Evolutionary conservation across 2,888 invertebrate genomes (phyloP).

Genomic region (Petrolisthes cinctipes): DNA sequence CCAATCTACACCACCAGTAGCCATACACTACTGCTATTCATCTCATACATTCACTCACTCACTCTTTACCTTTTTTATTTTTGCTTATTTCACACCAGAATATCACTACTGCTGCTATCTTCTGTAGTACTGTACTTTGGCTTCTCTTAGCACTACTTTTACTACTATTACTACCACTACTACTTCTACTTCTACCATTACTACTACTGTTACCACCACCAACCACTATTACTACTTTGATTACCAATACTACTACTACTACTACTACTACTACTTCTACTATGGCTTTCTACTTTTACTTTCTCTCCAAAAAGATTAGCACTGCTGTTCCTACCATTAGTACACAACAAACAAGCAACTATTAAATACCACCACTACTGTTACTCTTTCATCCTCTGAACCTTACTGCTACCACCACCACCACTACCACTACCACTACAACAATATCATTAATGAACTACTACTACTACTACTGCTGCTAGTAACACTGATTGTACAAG

Average conservation of each 20-base stretch:
- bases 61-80: conserved; percentile 15
- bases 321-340: not conserved
- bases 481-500: conserved; percentile 22
- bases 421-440: not conserved
- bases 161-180: not conserved
- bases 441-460: not conserved
- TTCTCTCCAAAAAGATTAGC: not conserved
- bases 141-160: not conserved
- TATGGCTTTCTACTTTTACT: not conserved
- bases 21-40: too few relatives aligned
- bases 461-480: not conserved
- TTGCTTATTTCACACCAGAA: conserved; percentile 48
- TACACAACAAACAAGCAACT: not conserved
- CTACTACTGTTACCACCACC: not conserved
- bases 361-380: not conserved
- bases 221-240: too few relatives aligned
- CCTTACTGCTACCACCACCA: not conserved
- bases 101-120: too few relatives aligned
- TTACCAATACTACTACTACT: not conserved
- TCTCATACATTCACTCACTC: too few relatives aligned
- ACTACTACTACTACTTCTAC: not conserved
- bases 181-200: not conserved
- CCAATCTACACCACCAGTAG: too few relatives aligned
- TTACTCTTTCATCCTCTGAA: not conserved
- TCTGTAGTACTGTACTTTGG: too few relatives aligned